Evolutionary conservation across 1,140 invertebrate genomes (phyloP).

Genomic region (Nixonia krombeini): DNA sequence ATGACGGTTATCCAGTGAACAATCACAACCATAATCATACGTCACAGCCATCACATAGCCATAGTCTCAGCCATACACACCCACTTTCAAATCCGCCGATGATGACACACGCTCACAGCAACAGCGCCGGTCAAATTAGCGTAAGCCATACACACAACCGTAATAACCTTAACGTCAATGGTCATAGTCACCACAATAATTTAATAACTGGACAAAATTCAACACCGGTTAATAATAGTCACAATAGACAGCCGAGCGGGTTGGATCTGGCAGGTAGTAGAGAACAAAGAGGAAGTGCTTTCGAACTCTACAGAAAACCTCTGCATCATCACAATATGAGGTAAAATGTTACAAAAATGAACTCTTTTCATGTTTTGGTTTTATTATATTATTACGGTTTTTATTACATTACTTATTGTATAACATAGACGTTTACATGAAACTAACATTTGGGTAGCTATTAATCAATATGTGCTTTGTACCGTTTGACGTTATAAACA

Average conservation of each 20-base stretch:
- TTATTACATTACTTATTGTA: too few species aligned
- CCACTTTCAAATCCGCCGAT: conserved; percentile 72
- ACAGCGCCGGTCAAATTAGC: conserved; percentile 66
- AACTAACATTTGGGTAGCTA: too few species aligned
- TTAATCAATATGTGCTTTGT: too few species aligned
- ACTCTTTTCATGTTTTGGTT: too few species aligned
- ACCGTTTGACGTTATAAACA: too few species aligned
- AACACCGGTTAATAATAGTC: conserved; percentile 54
- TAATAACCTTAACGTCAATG: conserved; percentile 65
- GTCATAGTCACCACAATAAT: conserved; percentile 60
- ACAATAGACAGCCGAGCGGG: conserved; percentile 73
- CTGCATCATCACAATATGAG: conserved; percentile 83
- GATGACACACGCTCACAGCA: conserved; percentile 70
- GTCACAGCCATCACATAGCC: conserved; percentile 61
- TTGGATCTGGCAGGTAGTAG: conserved; percentile 86
- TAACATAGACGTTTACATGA: too few species aligned
- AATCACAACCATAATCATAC: conserved; percentile 72
- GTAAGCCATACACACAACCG: conserved; percentile 70
- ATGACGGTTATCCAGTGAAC: conserved; percentile 62
- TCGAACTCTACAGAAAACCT: conserved; percentile 94
- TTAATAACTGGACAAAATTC: conserved; percentile 43
- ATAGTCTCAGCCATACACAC: conserved; percentile 71
- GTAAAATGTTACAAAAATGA: too few species aligned
- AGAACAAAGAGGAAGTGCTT: conserved; percentile 93
- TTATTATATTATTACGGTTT: background rate